phyloP scores from a whole-genome alignment of 2,797 vertebrate species.

The Dallia pectoralis region DNA sequence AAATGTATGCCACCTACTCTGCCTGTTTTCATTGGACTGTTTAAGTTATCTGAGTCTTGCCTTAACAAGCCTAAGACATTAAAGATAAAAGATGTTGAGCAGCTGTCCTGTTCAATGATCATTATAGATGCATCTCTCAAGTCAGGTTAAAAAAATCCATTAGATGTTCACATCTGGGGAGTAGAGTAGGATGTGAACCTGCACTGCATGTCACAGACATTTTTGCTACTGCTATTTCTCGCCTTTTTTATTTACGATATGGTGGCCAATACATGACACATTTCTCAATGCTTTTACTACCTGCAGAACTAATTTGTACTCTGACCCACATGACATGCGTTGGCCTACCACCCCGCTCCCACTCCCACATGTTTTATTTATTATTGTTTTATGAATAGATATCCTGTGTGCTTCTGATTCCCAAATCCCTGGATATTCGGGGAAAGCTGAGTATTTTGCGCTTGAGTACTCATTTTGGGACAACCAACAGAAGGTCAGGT shows the following conservation, averaged over 20 bases:
- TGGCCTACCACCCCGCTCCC: constrained; percentile 38
- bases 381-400: constrained; percentile 58
- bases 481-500: constrained; percentile 28
- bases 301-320: constrained; percentile 59
- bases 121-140: constrained; percentile 49
- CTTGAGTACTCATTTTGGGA: background rate
- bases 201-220: constrained; percentile 40
- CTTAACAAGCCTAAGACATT: constrained; percentile 45
- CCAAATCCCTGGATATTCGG: constrained; percentile 43
- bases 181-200: constrained; percentile 30
- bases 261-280: constrained; percentile 45
- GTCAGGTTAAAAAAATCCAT: background rate
- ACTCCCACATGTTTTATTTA: constrained; percentile 62
- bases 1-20: constrained; percentile 27
- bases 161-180: background rate
- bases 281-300: constrained; percentile 42
- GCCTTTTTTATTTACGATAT: constrained; percentile 23
- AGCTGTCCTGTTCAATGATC: constrained; percentile 54
- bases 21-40: constrained; percentile 26
- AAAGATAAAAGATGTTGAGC: constrained; percentile 13
- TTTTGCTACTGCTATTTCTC: constrained; percentile 19
- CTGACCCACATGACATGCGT: constrained; percentile 54
- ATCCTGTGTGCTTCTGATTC: constrained; percentile 56
- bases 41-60: constrained; percentile 23
- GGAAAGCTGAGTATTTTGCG: constrained; percentile 32